phyloP scores from a whole-genome alignment of 2,888 invertebrate genomes.

The Diloba caeruleocephala region DNA sequence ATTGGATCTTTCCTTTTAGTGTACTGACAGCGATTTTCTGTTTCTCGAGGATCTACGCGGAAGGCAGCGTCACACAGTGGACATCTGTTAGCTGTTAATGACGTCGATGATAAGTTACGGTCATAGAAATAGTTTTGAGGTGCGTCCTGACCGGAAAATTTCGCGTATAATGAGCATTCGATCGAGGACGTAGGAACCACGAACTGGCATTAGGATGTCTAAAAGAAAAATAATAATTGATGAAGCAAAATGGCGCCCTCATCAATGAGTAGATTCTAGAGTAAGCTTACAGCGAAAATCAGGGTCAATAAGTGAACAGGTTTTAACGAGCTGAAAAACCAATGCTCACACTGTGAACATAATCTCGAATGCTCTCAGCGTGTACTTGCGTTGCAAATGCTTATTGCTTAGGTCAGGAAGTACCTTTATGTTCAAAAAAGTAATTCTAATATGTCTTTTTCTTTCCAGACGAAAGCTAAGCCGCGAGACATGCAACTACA shows the following conservation, averaged over 20 bases:
- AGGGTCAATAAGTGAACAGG: too few relatives aligned
- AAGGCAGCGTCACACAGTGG: conserved; percentile 4
- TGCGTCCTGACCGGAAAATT: not conserved
- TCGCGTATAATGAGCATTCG: too few relatives aligned
- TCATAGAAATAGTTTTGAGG: not conserved
- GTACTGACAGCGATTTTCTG: conserved; percentile 9
- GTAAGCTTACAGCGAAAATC: too few relatives aligned
- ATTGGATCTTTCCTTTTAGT: too few relatives aligned
- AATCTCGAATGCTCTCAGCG: not conserved
- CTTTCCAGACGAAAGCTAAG: conserved; percentile 81
- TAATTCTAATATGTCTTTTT: not conserved
- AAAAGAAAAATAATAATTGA: too few relatives aligned
- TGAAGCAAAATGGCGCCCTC: too few relatives aligned
- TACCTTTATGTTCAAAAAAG: not conserved
- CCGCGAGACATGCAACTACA: conserved; percentile 85
- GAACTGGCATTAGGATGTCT: too few relatives aligned
- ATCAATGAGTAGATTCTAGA: too few relatives aligned
- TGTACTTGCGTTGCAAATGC: too few relatives aligned
- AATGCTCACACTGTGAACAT: not conserved
- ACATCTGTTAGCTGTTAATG: not conserved
- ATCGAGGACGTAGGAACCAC: too few relatives aligned
- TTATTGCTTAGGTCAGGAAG: conserved; percentile 10
- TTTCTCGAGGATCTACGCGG: conserved; percentile 17
- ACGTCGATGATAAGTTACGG: not conserved
- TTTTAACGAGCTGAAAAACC: too few relatives aligned